Evolutionary conservation across 1,140 invertebrate genomes (phyloP), one percentile per base, ranked within the genome.

Genomic region (Ceratina japonica): DNA sequence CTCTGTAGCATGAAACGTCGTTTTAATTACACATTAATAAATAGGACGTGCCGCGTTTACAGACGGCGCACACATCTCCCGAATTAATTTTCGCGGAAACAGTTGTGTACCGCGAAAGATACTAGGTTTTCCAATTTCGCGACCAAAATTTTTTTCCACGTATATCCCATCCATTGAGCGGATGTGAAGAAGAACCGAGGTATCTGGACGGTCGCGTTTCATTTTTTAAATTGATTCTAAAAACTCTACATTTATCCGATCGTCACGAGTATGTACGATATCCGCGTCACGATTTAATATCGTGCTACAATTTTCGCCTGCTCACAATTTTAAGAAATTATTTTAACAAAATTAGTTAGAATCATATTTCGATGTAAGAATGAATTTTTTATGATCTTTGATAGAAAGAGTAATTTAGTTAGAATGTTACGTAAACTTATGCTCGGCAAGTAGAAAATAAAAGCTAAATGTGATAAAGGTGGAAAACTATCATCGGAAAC

Each of bases 131-230:
- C 16, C 65, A 68, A 68, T 68, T 68, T 68, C 27, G 51, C 51
- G 65, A 68, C 52, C 65, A 68, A 68, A 27, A 20, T 68, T 68
- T 27, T 31, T 52, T 18, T 49, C 10, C 65, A 16, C 10, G 44
- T 16, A 18, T 16, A 15, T 13, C n/a, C 10, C 15, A 31, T 66
- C 44, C 64, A 66, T 66, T 51, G 49, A 66, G 24, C 15, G 18
- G 49, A 51, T 68, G 65, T 20, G n/a, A 68, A 68, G 65, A 24
- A 68, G 51, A 20, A 68, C 22, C 49, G 65, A 44, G 37, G n/a
- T 7, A 18, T 8, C 37, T 37, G 7, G 13, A 65, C 31, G 37
- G 44, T 7, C 2, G 37, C 8, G 20, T 68, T 68, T 24, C 65
- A 68, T 68, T 68, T 51, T 68, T 51, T 22, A 52, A 51, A 68